Percentiles rank a stretch among this genome's conserved stretches.
These are phyloP conservation scores for Typhlomys cinereus DNA, from an alignment of 2,113 vertebrate genomes.

Conservation along the genomic window DNA sequence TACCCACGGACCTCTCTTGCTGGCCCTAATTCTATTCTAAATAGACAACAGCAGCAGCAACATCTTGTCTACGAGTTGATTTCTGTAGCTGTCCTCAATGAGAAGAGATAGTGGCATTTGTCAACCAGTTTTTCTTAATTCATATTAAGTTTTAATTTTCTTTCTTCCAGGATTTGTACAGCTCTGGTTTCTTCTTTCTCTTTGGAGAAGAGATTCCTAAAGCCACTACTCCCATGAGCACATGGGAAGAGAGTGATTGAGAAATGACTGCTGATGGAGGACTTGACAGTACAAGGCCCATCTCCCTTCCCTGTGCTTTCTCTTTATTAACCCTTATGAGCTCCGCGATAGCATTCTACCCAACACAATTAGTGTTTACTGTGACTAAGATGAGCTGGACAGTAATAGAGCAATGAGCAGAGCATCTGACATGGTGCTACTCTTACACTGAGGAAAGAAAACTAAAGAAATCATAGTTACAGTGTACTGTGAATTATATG, in stretches of 20 bases:
- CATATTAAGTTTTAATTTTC: neutral
- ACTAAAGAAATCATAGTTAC: neutral
- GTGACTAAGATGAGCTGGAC: neutral
- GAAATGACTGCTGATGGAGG: neutral
- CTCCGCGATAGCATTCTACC: slow-evolving; percentile 2
- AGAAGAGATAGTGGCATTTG: neutral
- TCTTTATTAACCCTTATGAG: neutral
- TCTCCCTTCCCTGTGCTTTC: neutral
- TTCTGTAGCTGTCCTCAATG: neutral
- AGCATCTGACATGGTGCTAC: neutral
- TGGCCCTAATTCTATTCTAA: neutral
- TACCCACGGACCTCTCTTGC: too few species aligned
- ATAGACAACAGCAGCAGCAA: neutral
- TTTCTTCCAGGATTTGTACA: neutral
- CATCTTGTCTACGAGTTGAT: neutral
- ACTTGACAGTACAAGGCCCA: neutral
- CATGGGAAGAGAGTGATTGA: too few species aligned
- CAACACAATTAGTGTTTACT: neutral
- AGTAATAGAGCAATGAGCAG: neutral
- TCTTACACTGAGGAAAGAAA: slow-evolving; percentile 11
- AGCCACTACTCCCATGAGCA: neutral
- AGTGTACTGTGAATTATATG: neutral
- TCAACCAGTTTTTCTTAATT: neutral
- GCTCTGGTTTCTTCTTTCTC: neutral
- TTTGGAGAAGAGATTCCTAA: neutral